A percentile compares a stretch with the other conserved stretches of the same genome.
These are phyloP conservation scores for Eupsilia transversa DNA, from an alignment of 2,888 invertebrate genomes.

Conservation along the genomic window DNA sequence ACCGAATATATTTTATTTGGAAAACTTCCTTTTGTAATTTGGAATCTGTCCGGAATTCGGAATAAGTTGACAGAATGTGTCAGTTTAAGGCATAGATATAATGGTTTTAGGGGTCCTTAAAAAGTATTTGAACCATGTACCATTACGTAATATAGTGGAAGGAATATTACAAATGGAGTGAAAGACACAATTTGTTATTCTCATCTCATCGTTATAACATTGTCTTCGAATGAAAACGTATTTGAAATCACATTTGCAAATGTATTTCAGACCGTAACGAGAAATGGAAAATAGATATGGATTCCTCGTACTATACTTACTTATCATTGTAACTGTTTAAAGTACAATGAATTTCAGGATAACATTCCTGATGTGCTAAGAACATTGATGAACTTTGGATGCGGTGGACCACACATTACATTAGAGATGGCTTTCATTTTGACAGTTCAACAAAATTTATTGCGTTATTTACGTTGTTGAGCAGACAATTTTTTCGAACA, in stretches of 20 bases:
- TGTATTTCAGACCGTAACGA: slow-evolving; percentile 9
- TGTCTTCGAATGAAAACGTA: slow-evolving; percentile 16
- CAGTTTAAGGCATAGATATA: too few relatives aligned
- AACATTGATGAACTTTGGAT: neutral
- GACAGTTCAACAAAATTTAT: too few relatives aligned
- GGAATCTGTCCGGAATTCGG: slow-evolving; percentile 7
- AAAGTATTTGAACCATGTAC: neutral
- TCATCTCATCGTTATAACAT: slow-evolving; percentile 39
- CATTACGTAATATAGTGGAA: neutral
- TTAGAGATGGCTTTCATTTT: too few relatives aligned
- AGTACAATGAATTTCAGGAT: neutral
- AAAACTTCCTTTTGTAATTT: slow-evolving; percentile 16
- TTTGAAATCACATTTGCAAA: slow-evolving; percentile 35
- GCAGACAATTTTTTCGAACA: too few relatives aligned
- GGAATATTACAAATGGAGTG: neutral
- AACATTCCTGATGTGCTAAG: neutral
- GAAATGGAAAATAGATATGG: slow-evolving; percentile 3
- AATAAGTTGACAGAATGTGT: slow-evolving; percentile 13
- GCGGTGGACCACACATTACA: too few relatives aligned
- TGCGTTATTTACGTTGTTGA: too few relatives aligned
- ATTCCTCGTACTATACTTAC: neutral
- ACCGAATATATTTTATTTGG: slow-evolving; percentile 11
- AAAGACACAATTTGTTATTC: slow-evolving; percentile 3
- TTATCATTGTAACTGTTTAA: neutral
- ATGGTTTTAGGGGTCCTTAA: neutral